phyloP scores from a whole-genome alignment of 2,797 vertebrate species.

The Melanotaenia parkinsoni region DNA sequence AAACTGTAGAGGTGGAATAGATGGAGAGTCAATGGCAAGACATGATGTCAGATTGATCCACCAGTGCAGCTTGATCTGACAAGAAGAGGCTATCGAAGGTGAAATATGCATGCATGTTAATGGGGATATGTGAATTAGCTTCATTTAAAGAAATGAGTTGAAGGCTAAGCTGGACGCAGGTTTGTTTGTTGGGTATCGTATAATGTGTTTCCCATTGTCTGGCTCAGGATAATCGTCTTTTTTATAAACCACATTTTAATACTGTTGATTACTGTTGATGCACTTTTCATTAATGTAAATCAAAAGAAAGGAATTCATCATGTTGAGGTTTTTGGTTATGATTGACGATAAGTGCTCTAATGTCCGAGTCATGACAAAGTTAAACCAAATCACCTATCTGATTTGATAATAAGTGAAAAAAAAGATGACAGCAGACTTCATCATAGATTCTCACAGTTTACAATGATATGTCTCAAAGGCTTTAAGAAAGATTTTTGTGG shows the following conservation, averaged over 20 bases:
- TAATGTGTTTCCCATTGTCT: too few species aligned
- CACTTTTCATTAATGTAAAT: background rate
- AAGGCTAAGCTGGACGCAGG: background rate
- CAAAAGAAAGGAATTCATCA: background rate
- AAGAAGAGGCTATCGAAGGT: background rate
- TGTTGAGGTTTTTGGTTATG: background rate
- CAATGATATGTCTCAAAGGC: slow-evolving; percentile 11
- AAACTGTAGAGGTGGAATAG: background rate
- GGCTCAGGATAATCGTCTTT: background rate
- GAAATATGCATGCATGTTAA: background rate
- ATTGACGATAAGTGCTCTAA: background rate
- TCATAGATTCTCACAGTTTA: slow-evolving; percentile 18
- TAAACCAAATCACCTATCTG: slow-evolving; percentile 27
- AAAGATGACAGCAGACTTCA: slow-evolving; percentile 10
- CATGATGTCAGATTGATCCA: background rate
- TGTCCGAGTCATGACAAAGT: background rate
- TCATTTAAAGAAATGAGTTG: background rate
- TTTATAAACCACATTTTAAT: background rate
- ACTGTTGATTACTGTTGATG: background rate
- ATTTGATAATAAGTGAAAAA: slow-evolving; percentile 25
- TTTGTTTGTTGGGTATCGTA: background rate
- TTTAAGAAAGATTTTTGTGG: slow-evolving; percentile 4
- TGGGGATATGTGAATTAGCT: background rate
- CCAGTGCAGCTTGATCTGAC: background rate
- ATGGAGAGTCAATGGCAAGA: background rate